A percentile compares a stretch with the other conserved stretches of the same genome.
Conservation (phyloP, 2,888 invertebrate genomes). For the Tipula confusa region DNA sequence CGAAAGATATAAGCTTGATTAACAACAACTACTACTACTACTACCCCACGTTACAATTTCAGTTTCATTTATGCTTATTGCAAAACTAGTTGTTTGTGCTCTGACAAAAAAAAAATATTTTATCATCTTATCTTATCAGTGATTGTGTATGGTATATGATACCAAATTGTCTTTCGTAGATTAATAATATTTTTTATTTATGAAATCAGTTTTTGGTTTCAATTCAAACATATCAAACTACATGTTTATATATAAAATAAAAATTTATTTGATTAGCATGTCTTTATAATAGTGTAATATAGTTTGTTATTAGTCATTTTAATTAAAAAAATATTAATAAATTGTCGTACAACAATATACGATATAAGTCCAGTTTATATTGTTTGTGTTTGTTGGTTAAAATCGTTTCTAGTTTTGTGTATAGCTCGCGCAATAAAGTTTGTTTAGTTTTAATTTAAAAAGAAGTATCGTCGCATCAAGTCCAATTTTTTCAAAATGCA, state of each 20-base stretch:
- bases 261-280: not conserved
- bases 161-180: not conserved
- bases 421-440: not conserved
- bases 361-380: not conserved
- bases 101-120: not conserved
- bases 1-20: not conserved
- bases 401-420: not conserved
- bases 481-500: not conserved
- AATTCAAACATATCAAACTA: not conserved
- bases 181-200: not conserved
- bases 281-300: not conserved
- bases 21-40: not conserved
- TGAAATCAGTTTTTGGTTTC: not conserved
- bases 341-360: not conserved
- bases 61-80: not conserved
- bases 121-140: not conserved
- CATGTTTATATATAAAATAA: not conserved
- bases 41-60: not conserved
- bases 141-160: not conserved
- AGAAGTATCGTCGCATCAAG: not conserved
- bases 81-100: not conserved
- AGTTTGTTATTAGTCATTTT: conserved; percentile 20
- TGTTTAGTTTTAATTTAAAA: not conserved
- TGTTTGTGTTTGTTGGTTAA: not conserved
- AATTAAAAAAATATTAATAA: not conserved